Evolutionary conservation across 2,113 vertebrate species (phyloP).

Genomic region (Archocentrus centrarchus): DNA sequence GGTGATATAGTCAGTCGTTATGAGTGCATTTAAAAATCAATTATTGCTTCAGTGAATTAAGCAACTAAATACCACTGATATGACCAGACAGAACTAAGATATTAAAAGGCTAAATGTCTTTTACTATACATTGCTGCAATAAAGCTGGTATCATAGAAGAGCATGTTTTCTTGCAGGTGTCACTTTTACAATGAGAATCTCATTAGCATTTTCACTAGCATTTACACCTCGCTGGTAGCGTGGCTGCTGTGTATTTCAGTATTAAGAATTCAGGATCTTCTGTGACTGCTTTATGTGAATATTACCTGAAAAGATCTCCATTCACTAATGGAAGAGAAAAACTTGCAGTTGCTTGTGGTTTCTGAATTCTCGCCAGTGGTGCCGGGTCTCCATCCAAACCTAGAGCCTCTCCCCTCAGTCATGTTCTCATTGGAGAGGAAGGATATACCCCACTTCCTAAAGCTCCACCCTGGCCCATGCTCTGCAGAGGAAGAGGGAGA

Average conservation of each 20-base stretch:
- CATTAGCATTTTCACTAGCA: slow-evolving; percentile 16
- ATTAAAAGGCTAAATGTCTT: slow-evolving; percentile 11
- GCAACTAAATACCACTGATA: slow-evolving; percentile 6
- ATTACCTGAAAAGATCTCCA: neutral
- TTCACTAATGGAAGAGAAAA: slow-evolving; percentile 5
- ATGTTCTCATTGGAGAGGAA: slow-evolving; percentile 75
- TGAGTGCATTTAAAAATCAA: slow-evolving; percentile 18
- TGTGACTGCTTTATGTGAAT: slow-evolving; percentile 13
- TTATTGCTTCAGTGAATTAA: slow-evolving; percentile 1
- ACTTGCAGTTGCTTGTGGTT: neutral
- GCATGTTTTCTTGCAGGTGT: slow-evolving; percentile 9
- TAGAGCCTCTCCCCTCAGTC: slow-evolving; percentile 56
- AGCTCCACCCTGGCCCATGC: slow-evolving; percentile 67
- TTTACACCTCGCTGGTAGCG: too few species aligned
- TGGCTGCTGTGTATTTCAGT: slow-evolving; percentile 11
- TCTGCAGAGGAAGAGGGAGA: slow-evolving; percentile 71
- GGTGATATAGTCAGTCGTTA: slow-evolving; percentile 9
- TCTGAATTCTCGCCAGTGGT: slow-evolving; percentile 25
- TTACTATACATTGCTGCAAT: neutral
- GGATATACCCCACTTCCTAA: slow-evolving; percentile 80
- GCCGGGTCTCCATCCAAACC: neutral
- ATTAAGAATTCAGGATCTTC: slow-evolving; percentile 17
- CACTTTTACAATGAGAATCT: slow-evolving; percentile 35
- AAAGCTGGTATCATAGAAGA: neutral
- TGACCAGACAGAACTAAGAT: neutral